These are phyloP conservation scores for Ondatra zibethicus DNA, from an alignment of 2,113 vertebrate genomes.

Conservation along the genomic window DNA sequence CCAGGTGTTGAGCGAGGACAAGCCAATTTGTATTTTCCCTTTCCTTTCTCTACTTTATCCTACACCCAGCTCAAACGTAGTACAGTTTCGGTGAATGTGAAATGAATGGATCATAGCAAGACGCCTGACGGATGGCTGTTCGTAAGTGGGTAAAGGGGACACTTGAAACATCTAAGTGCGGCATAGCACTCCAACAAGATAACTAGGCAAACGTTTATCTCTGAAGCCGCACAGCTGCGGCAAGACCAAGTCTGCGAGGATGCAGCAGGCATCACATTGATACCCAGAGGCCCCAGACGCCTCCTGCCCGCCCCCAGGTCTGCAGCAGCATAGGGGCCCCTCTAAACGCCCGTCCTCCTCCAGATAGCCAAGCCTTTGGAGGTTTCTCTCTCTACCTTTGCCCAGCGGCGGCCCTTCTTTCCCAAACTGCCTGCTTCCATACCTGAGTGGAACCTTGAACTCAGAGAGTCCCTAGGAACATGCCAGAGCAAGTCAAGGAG, in stretches of 20 bases:
- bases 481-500: conserved; percentile 37
- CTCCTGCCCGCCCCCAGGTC: background rate
- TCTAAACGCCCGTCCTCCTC: background rate
- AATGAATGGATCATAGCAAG: background rate
- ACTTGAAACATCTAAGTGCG: conserved; percentile 27
- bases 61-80: background rate
- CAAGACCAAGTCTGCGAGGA: background rate
- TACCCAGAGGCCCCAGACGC: background rate
- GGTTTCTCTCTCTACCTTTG: background rate
- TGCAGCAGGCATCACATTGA: background rate
- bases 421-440: background rate
- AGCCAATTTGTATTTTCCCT: background rate
- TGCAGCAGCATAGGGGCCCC: background rate
- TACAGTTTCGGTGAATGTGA: background rate
- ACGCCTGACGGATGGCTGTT: background rate
- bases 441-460: conserved; percentile 3
- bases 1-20: background rate
- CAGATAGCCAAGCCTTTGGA: background rate
- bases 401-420: background rate
- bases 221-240: background rate
- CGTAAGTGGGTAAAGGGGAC: background rate
- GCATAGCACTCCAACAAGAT: conserved; percentile 10
- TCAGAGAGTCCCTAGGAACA: conserved; percentile 46
- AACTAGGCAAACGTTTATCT: background rate
- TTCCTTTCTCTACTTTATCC: background rate